These are phyloP conservation scores for Cataglyphis livida DNA, from an alignment of 2,888 invertebrate genomes.

Conservation along the genomic window DNA sequence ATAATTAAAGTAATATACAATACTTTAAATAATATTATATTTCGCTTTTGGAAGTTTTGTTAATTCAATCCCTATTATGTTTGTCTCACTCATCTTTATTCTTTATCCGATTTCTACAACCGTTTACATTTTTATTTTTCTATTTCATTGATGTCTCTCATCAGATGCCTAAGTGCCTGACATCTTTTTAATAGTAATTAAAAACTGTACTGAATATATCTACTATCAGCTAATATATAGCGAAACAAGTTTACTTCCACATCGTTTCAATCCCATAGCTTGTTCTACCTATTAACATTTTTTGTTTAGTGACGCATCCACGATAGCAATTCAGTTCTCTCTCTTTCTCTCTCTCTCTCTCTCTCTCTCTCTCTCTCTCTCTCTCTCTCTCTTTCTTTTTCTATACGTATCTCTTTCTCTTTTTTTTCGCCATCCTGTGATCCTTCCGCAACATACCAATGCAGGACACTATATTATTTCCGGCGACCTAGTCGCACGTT, in stretches of 20 bases:
- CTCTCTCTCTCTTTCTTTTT: no score
- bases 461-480: constrained; percentile 79
- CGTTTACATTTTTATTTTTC: not conserved
- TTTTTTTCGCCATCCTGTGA: not conserved
- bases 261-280: not conserved
- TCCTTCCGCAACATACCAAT: constrained; percentile 69
- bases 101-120: not conserved
- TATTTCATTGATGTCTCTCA: not conserved
- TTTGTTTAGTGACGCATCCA: not conserved
- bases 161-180: not conserved
- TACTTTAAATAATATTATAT: not conserved
- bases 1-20: not conserved
- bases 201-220: not conserved
- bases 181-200: not conserved
- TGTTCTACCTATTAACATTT: not conserved
- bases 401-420: not conserved
- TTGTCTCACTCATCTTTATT: not conserved
- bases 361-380: not conserved
- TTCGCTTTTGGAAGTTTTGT: not conserved
- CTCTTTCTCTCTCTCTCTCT: no score
- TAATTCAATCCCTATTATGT: not conserved
- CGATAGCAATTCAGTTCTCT: not conserved
- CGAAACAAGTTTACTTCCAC: not conserved
- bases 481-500: constrained; percentile 70
- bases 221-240: not conserved